Conservation (phyloP, 53 echinoderm and acorn worm species). For the Echinarachnius parma region DNA sequence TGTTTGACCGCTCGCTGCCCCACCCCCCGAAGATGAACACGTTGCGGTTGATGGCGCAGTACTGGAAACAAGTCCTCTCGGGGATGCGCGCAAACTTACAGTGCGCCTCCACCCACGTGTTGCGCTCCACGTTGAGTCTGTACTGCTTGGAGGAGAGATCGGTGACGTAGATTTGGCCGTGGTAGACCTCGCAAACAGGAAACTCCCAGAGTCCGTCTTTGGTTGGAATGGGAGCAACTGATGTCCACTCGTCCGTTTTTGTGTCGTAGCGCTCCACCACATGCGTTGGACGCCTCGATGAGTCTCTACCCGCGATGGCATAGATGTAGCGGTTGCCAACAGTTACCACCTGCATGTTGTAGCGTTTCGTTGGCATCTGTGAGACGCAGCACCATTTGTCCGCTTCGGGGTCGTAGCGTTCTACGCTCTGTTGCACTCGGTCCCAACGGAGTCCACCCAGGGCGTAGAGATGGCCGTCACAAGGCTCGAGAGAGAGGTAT, state of each 20-base stretch:
- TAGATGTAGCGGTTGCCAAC: conserved; percentile 89
- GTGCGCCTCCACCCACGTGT: conserved; percentile 72
- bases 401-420: conserved; percentile 81
- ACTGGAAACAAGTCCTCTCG: conserved; percentile 86
- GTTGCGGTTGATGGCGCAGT: conserved; percentile 88
- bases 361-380: conserved; percentile 84
- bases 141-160: conserved; percentile 82
- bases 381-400: conserved; percentile 82
- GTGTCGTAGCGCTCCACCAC: conserved; percentile 96
- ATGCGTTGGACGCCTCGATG: conserved; percentile 62
- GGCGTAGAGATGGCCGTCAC: conserved; percentile 94
- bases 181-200: conserved; percentile 86
- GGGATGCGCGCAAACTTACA: conserved; percentile 68
- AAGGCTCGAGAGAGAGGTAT: conserved; percentile 86
- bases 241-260: conserved; percentile 79
- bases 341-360: conserved; percentile 89
- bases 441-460: conserved; percentile 96
- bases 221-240: conserved; percentile 73
- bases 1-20: conserved; percentile 57
- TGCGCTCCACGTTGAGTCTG: conserved; percentile 69
- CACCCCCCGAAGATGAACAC: conserved; percentile 95
- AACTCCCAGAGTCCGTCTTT: conserved; percentile 87
- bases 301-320: conserved; percentile 85
- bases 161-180: conserved; percentile 84
- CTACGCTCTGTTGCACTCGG: conserved; percentile 82